A percentile compares a stretch with the other conserved stretches of the same genome.
Conservation (phyloP, 2,888 invertebrate genomes). For the Parnassius mnemosyne region DNA sequence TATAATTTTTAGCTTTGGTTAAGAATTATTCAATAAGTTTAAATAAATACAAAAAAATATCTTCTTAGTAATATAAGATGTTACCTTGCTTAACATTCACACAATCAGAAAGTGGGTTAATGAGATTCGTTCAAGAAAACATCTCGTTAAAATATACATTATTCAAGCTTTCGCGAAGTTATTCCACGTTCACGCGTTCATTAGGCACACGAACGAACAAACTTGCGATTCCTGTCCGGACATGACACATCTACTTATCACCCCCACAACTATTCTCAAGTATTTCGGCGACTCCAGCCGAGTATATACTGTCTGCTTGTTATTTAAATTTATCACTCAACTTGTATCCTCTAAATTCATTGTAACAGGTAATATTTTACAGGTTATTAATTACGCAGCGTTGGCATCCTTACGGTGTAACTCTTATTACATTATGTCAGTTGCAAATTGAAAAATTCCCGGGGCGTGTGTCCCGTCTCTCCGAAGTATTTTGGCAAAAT, state of each 20-base stretch:
- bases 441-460: conserved; percentile 81
- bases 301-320: conserved; percentile 56
- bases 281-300: conserved; percentile 60
- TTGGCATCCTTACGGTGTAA: conserved; percentile 76
- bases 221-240: conserved; percentile 64
- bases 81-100: conserved; percentile 75
- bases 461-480: conserved; percentile 78
- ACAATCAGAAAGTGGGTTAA: conserved; percentile 79
- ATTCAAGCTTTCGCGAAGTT: conserved; percentile 77
- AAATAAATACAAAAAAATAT: no score
- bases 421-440: conserved; percentile 80
- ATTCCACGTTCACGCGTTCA: conserved; percentile 79
- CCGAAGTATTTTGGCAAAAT: conserved; percentile 79
- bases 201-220: conserved; percentile 67
- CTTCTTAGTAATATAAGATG: conserved; percentile 49
- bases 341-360: conserved; percentile 79
- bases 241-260: conserved; percentile 71
- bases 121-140: conserved; percentile 80
- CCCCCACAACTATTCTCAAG: conserved; percentile 73
- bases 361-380: conserved; percentile 80
- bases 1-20: no score
- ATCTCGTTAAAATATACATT: conserved; percentile 80
- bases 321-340: conserved; percentile 81
- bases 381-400: conserved; percentile 78
- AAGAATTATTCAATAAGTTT: no score